Evolutionary conservation across 2,797 vertebrate species (phyloP).

Genomic region (Fistularia commersonii): DNA sequence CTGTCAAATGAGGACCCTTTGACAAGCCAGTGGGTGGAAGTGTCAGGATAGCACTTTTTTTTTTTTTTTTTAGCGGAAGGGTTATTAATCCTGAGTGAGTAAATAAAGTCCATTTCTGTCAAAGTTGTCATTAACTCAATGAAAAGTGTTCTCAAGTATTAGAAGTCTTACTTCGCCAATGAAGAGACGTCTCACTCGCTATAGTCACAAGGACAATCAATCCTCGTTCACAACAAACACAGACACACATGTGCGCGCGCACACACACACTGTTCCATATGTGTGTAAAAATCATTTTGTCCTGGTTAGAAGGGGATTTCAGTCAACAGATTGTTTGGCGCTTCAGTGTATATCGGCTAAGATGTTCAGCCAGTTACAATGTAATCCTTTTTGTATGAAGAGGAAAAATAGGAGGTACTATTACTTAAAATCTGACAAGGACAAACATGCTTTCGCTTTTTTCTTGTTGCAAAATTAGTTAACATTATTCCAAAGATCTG

Average conservation of each 20-base stretch:
- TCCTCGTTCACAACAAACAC: conserved; percentile 17
- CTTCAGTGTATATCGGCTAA: not conserved
- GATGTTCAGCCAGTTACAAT: conserved; percentile 3
- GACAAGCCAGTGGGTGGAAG: no score
- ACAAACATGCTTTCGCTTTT: not conserved
- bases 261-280: not conserved
- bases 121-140: no score
- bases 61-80: no score
- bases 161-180: conserved; percentile 5
- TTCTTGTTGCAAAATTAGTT: not conserved
- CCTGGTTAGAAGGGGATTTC: conserved; percentile 5
- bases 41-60: no score
- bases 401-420: not conserved
- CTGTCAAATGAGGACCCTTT: no score
- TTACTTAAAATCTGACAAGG: conserved; percentile 1
- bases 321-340: conserved; percentile 23
- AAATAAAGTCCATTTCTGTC: no score
- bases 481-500: not conserved
- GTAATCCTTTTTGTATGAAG: conserved; percentile 1
- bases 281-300: conserved; percentile 4
- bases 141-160: no score
- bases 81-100: no score
- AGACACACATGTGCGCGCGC: not conserved
- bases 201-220: conserved; percentile 14
- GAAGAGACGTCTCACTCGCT: conserved; percentile 17